Evolutionary conservation across 1,140 invertebrate genomes (phyloP), one percentile per base, ranked within the genome.

Genomic region (Phenacoccus solenopsis): DNA sequence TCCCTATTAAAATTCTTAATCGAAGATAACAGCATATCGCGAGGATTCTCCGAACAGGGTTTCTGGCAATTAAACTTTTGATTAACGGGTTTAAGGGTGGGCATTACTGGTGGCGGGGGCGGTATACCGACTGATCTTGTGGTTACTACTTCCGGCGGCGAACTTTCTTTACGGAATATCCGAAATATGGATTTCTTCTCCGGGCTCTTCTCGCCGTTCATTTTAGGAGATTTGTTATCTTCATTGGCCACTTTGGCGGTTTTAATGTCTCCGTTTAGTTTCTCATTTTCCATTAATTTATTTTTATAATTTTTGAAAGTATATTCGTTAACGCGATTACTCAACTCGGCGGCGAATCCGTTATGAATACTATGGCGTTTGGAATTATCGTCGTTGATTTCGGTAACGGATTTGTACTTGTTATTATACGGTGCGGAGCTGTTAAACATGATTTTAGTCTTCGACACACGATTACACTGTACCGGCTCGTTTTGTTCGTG

Each of bases 81-180:
- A 20, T 24, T 64, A 20, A 67, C 67, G 10, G 57, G 71, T 72
- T 73, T 73, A 49, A 69, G 64, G 20, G 70, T n/a, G 12, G 71
- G 69, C 70, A 70, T 70, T 4, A 72, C 64, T n/a, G 69, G 57
- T 3, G 74, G 72, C 20, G 73, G 73, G 1, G 72, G 71, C 20
- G 72, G 70, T n/a, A 49, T 49, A 49, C 38, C 38, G 4, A 49
- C 38, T 3, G 38, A 49, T 49, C 20, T 49, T n/a, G 5, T 49
- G 38, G 38, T 49, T 10, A 49, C 16, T 3, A 49, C 38, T 49
- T 49, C 38, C 16, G 16, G 12, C n/a, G n/a, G n/a, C n/a, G 38
- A 49, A 2, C 20, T 2, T n/a, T 49, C 38, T n/a, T 49, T 49
- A n/a, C 38, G 38, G 38, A 49, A 49, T 2, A 49, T 49, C 16